A percentile compares a stretch with the other conserved stretches of the same genome.
Evolutionary conservation across 2,797 vertebrate genomes (phyloP).

Genomic region (Danio kyathit): DNA sequence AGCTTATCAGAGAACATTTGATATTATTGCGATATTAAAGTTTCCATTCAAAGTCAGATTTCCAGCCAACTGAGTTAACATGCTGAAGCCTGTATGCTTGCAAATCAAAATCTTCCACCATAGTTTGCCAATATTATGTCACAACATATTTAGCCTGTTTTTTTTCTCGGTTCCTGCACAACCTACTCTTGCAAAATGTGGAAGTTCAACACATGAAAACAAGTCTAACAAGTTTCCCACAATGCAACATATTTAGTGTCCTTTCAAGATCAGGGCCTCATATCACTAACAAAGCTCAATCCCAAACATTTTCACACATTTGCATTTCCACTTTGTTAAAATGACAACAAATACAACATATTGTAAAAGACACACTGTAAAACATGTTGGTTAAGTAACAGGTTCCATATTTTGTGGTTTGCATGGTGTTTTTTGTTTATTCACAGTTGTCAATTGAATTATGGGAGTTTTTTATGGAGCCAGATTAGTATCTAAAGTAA

Average conservation of each 20-base stretch:
- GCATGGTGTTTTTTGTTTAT: too few relatives aligned
- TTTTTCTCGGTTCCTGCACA: not conserved
- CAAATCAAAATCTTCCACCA: not conserved
- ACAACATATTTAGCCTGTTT: not conserved
- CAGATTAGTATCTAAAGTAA: too few relatives aligned
- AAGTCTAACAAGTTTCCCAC: constrained; percentile 15
- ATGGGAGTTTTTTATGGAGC: too few relatives aligned
- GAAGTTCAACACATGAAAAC: constrained; percentile 1
- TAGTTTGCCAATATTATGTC: not conserved
- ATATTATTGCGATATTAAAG: not conserved
- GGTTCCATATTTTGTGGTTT: too few relatives aligned
- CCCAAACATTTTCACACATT: not conserved
- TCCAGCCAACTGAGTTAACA: not conserved
- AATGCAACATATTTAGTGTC: not conserved
- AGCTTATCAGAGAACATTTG: not conserved
- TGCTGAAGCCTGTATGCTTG: not conserved
- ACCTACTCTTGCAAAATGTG: not conserved
- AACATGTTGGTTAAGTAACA: too few relatives aligned
- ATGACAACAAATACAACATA: not conserved
- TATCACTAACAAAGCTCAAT: not conserved
- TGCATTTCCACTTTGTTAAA: not conserved
- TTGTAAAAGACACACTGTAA: not conserved
- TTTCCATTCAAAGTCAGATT: not conserved
- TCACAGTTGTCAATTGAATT: too few relatives aligned
- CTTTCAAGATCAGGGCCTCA: not conserved